phyloP scores from a whole-genome alignment of 2,888 invertebrate genomes.

The Nysson spinosus region DNA sequence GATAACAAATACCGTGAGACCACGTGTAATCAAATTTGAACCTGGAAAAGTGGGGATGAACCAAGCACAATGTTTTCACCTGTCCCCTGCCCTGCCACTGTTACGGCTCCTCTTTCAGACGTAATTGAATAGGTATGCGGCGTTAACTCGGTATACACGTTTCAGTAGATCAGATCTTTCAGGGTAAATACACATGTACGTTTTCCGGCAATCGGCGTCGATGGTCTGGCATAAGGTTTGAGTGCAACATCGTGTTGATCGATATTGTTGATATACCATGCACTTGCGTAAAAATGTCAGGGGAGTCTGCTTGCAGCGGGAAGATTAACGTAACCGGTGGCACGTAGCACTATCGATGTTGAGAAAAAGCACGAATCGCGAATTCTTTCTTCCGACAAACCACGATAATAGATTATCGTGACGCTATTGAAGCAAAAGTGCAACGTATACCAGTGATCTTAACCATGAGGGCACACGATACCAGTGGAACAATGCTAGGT shows the following conservation, averaged over 20 bases:
- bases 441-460: slow-evolving; percentile 18
- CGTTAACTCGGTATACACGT: too few species aligned
- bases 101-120: too few species aligned
- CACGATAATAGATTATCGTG: slow-evolving; percentile 19
- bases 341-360: slow-evolving; percentile 34
- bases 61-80: too few species aligned
- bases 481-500: slow-evolving; percentile 44
- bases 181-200: too few species aligned
- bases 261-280: slow-evolving; percentile 7
- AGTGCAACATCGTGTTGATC: too few species aligned
- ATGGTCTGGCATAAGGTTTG: too few species aligned
- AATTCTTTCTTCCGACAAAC: background rate
- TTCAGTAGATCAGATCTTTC: too few species aligned
- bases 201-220: too few species aligned
- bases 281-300: slow-evolving; percentile 17
- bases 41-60: background rate
- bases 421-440: slow-evolving; percentile 2
- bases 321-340: slow-evolving; percentile 21
- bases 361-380: slow-evolving; percentile 8
- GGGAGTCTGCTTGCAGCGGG: slow-evolving; percentile 61
- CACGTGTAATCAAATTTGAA: slow-evolving; percentile 39
- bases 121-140: too few species aligned
- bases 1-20: slow-evolving; percentile 19
- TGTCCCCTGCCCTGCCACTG: too few species aligned
- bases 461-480: slow-evolving; percentile 18